These are phyloP conservation scores for Geotrupes spiniger DNA, from an alignment of 2,888 invertebrate species.

Conservation along the genomic window DNA sequence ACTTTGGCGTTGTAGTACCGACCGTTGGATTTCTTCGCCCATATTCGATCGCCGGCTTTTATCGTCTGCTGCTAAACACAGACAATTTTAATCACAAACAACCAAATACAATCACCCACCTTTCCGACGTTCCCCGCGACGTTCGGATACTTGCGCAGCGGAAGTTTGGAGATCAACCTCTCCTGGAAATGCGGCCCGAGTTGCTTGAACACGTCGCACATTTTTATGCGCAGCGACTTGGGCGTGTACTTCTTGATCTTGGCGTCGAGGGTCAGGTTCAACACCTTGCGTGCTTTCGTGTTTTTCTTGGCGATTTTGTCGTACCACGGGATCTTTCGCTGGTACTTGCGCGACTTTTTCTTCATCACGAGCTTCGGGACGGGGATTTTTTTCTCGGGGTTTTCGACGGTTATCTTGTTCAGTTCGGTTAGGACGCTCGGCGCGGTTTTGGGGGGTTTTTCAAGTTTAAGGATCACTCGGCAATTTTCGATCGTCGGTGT, in stretches of 20 bases:
- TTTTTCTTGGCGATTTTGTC: conserved; percentile 13
- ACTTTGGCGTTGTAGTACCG: conserved; percentile 59
- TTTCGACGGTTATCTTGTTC: too few relatives aligned
- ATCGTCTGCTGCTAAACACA: conserved; percentile 8
- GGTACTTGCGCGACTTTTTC: conserved; percentile 9
- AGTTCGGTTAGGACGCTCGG: neutral
- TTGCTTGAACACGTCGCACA: conserved; percentile 33
- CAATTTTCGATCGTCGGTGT: too few relatives aligned
- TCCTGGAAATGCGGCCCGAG: conserved; percentile 13
- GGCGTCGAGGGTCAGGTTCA: conserved; percentile 16
- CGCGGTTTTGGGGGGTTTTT: too few relatives aligned
- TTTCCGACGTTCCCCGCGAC: neutral
- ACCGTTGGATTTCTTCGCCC: conserved; percentile 61
- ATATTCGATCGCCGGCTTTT: conserved; percentile 49
- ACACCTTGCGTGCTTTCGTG: neutral
- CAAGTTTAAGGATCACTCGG: too few relatives aligned
- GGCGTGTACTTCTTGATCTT: conserved; percentile 32
- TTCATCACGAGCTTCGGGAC: neutral
- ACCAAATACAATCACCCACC: conserved; percentile 1
- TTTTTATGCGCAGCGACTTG: conserved; percentile 30
- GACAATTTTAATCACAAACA: conserved; percentile 3
- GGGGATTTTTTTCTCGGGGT: neutral
- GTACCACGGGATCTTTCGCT: conserved; percentile 18
- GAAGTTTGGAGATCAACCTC: conserved; percentile 9
- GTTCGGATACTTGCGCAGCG: conserved; percentile 14